phyloP scores from a whole-genome alignment of 2,113 vertebrate species.

The Varanus komodoensis region DNA sequence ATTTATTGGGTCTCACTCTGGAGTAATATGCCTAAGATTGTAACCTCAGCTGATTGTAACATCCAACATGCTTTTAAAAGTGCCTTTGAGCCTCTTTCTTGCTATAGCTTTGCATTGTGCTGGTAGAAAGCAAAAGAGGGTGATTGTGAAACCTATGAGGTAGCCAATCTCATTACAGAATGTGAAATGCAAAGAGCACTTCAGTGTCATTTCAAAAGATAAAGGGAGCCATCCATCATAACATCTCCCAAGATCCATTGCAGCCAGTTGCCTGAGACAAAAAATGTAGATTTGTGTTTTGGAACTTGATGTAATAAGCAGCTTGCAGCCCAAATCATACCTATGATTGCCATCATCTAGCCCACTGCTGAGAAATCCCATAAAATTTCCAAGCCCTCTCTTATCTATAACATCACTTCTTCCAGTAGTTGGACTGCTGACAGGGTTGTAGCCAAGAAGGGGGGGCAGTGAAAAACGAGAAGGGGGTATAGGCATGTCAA shows the following conservation, averaged over 20 bases:
- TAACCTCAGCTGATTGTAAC: not conserved
- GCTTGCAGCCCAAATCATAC: not conserved
- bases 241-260: not conserved
- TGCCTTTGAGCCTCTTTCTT: not conserved
- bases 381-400: not conserved
- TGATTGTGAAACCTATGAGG: not conserved
- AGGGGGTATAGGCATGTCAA: no score
- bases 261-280: not conserved
- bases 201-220: conserved; percentile 10
- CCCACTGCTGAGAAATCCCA: not conserved
- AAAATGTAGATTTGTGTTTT: not conserved
- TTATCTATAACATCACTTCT: not conserved
- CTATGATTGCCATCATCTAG: not conserved
- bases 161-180: conserved; percentile 3
- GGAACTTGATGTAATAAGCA: not conserved
- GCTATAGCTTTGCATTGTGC: not conserved
- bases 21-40: not conserved
- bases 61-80: not conserved
- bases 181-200: conserved; percentile 6
- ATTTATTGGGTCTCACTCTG: not conserved
- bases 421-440: not conserved
- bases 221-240: conserved; percentile 19
- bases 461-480: not conserved
- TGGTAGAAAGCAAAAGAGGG: not conserved
- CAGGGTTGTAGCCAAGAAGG: not conserved